Evolutionary conservation across 2,888 invertebrate genomes (phyloP), one percentile per base, ranked within the genome.

Genomic region (Eutolmus rufibarbis): DNA sequence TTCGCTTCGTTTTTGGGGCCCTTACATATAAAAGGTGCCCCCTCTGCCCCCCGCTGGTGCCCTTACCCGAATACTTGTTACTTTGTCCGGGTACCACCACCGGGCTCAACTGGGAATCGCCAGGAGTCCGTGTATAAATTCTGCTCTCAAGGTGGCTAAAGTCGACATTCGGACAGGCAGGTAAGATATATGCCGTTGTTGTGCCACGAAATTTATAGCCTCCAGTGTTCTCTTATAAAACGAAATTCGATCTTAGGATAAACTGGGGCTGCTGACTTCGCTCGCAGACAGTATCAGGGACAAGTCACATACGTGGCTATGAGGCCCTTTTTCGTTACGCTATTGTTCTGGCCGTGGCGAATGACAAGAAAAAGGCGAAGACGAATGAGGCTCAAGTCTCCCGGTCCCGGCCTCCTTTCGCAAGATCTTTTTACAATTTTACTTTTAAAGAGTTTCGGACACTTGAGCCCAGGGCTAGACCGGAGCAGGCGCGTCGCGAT

Each of bases 161-260:
- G 88, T 88, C 88, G 88, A 88, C 88, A 88, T 88, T 88, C 81
- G 86, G 87, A 88, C 87, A 88, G 88, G 81, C 88, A 79, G 87
- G 88, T 88, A 88, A 88, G 88, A 88, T 88, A 88, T 88, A 88
- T 88, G 88, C 86, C 87, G 88, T 86, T 86, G 88, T 87, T 88
- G 88, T 88, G 82, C 77, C 81, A 51, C 81, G 87, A 88, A 88
- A 88, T 88, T 88, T 88, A 88, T 88, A 85, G 88, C 88, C 87
- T 87, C 85, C 88, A 78, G 78, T 78, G 43, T 78, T 86, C 86
- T 77, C 86, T 86, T 86, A 88, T 88, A 88, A 88, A 86, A 79
- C 82, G 88, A 88, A 87, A 88, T 88, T 88, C 87, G 88, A 88
- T 88, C 87, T 88, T 88, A 85, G 46, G 82, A 82, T 76, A 86